Percentiles rank a stretch among this genome's conserved stretches.
These are phyloP conservation scores for Galbula dea DNA, from an alignment of 2,113 vertebrate species.

Conservation along the genomic window DNA sequence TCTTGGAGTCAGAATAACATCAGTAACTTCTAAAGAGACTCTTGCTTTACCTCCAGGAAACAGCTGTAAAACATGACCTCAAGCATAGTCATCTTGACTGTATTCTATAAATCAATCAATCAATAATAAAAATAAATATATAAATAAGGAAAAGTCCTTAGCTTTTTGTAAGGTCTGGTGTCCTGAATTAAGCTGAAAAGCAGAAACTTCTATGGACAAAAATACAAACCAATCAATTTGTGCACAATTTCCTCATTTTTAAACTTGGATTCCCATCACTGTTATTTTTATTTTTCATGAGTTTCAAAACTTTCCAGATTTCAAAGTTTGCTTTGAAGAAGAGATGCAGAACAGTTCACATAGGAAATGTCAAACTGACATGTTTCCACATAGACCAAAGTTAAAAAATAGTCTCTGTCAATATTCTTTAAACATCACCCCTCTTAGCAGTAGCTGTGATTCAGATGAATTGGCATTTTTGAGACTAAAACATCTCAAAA, in stretches of 20 bases:
- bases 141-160: no score
- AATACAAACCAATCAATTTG: neutral
- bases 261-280: neutral
- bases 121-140: no score
- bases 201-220: neutral
- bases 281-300: neutral
- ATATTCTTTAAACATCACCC: neutral
- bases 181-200: neutral
- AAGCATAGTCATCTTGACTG: neutral
- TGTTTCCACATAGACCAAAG: neutral
- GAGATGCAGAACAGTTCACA: neutral
- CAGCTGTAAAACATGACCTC: neutral
- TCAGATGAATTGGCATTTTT: neutral
- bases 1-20: neutral
- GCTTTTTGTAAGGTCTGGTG: neutral
- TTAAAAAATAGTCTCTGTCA: neutral
- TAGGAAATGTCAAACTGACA: neutral
- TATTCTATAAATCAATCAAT: neutral
- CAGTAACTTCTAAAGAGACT: neutral
- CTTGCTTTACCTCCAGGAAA: neutral
- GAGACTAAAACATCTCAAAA: neutral
- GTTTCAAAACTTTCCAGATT: neutral
- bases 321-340: neutral
- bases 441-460: neutral
- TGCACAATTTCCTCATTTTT: neutral